Evolutionary conservation across 2,113 vertebrate species (phyloP).

Genomic region (Poecile atricapillus): DNA sequence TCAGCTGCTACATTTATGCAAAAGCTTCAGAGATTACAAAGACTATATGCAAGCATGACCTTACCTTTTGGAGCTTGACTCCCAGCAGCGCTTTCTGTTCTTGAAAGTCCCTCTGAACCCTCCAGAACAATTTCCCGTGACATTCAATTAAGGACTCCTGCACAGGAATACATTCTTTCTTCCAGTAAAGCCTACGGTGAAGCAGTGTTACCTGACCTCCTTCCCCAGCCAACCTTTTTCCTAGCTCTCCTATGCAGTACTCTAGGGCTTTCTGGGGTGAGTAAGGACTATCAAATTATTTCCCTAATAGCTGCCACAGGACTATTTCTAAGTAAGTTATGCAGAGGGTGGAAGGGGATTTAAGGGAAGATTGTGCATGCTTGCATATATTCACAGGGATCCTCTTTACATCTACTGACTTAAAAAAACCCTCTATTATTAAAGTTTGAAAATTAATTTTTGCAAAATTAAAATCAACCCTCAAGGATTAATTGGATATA

Average conservation of each 20-base stretch:
- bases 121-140: neutral
- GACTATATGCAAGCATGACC: slow-evolving; percentile 14
- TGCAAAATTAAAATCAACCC: slow-evolving; percentile 68
- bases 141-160: neutral
- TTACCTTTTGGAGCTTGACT: neutral
- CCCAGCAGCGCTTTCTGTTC: neutral
- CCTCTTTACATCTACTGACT: slow-evolving; percentile 43
- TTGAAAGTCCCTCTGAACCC: neutral
- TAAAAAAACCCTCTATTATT: slow-evolving; percentile 21
- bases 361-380: slow-evolving; percentile 54
- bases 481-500: slow-evolving; percentile 66
- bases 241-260: neutral
- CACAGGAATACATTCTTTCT: neutral
- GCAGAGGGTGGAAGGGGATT: slow-evolving; percentile 23
- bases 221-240: neutral
- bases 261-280: neutral
- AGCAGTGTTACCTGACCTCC: neutral
- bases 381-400: slow-evolving; percentile 55
- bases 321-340: slow-evolving; percentile 21
- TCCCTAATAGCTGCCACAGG: slow-evolving; percentile 38
- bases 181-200: neutral
- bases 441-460: slow-evolving; percentile 58
- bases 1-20: neutral
- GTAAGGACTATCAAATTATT: neutral
- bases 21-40: neutral